Percentiles rank a stretch among this genome's conserved stretches.
These are phyloP conservation scores for Phymastichus coffea DNA, from an alignment of 1,140 invertebrate species.

Conservation along the genomic window DNA sequence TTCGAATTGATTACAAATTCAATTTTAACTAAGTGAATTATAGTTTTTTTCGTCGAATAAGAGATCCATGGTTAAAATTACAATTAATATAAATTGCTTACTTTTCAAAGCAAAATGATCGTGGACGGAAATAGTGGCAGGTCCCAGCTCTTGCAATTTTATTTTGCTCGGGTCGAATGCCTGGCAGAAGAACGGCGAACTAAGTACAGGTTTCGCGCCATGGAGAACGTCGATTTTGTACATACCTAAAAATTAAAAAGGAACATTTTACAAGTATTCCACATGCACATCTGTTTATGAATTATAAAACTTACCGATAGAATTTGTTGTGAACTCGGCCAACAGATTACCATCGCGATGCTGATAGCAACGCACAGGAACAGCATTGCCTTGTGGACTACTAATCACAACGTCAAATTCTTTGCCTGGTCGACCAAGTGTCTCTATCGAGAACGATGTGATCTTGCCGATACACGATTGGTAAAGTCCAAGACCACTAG, in stretches of 20 bases:
- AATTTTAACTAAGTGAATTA: too few relatives aligned
- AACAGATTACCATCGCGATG: conserved; percentile 91
- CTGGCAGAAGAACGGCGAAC: conserved; percentile 94
- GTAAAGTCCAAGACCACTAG: conserved; percentile 78
- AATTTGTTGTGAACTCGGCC: conserved; percentile 87
- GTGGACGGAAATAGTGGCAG: conserved; percentile 78
- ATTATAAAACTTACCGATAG: conserved; percentile 53
- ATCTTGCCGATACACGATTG: conserved; percentile 77
- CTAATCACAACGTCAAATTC: conserved; percentile 90
- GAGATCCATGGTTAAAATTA: too few relatives aligned
- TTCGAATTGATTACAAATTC: too few relatives aligned
- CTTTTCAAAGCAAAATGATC: conserved; percentile 82
- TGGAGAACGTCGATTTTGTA: conserved; percentile 88
- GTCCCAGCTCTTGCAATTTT: conserved; percentile 70
- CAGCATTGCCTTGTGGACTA: conserved; percentile 84
- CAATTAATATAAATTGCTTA: too few relatives aligned
- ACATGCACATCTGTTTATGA: neutral
- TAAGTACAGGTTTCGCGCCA: conserved; percentile 85
- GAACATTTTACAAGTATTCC: conserved; percentile 3
- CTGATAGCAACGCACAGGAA: conserved; percentile 92
- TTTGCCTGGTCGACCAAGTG: conserved; percentile 77
- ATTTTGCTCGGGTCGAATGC: conserved; percentile 87
- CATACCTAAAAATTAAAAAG: conserved; percentile 58
- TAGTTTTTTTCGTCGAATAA: too few relatives aligned
- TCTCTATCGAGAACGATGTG: conserved; percentile 87